These are phyloP conservation scores for Pygocentrus nattereri DNA, from an alignment of 2,797 vertebrate species.

Conservation along the genomic window DNA sequence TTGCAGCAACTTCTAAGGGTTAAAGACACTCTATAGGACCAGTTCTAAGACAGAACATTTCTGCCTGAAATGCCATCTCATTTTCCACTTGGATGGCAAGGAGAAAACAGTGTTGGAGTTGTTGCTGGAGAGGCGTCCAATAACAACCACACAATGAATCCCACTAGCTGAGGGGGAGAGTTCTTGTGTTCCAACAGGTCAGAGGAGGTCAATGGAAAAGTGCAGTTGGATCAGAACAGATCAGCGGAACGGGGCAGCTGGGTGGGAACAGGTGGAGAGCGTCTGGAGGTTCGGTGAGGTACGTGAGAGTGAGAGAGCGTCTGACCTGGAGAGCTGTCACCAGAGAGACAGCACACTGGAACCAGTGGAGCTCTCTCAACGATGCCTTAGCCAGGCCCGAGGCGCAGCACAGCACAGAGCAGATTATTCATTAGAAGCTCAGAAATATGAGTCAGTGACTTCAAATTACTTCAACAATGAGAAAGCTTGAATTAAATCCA, in stretches of 20 bases:
- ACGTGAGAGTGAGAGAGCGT: constrained; percentile 6
- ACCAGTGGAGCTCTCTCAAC: constrained; percentile 55
- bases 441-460: not conserved
- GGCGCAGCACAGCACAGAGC: constrained; percentile 4
- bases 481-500: not conserved
- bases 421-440: not conserved
- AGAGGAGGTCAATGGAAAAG: not conserved
- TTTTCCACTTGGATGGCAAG: not conserved
- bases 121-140: not conserved
- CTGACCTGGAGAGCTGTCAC: constrained; percentile 57
- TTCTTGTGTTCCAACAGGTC: not conserved
- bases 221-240: constrained; percentile 13
- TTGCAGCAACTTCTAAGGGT: not conserved
- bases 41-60: not conserved
- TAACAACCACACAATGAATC: not conserved
- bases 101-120: not conserved
- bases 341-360: constrained; percentile 57
- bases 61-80: not conserved
- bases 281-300: not conserved
- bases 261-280: not conserved
- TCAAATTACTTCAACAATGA: not conserved
- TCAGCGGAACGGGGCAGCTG: constrained; percentile 4
- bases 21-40: not conserved
- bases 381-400: constrained; percentile 44
- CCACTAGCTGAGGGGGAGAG: not conserved